Evolutionary conservation across 2,888 invertebrate genomes (phyloP).

Genomic region (Tethea ocularis): DNA sequence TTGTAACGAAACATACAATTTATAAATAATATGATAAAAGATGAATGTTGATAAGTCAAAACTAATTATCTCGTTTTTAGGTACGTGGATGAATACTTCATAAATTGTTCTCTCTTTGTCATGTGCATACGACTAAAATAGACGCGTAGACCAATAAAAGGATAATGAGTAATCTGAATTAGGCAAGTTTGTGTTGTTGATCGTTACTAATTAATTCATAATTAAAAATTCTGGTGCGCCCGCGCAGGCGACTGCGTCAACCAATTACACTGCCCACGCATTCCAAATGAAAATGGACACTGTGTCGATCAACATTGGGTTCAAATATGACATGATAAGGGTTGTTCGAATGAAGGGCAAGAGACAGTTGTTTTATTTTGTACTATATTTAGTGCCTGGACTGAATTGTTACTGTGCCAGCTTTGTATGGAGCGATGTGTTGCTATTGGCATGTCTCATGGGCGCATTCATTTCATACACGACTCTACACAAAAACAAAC

Average conservation of each 20-base stretch:
- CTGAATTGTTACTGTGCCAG: constrained; percentile 81
- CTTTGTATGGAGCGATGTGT: constrained; percentile 62
- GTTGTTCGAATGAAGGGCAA: constrained; percentile 77
- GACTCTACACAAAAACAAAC: neutral
- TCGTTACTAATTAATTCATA: constrained; percentile 82
- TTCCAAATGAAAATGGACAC: constrained; percentile 57
- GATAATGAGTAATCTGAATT: constrained; percentile 62
- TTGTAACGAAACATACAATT: neutral
- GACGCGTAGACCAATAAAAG: constrained; percentile 28
- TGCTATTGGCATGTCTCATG: constrained; percentile 63
- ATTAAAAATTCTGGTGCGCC: constrained; percentile 83
- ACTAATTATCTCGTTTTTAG: neutral
- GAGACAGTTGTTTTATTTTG: constrained; percentile 83
- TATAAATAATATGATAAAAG: neutral
- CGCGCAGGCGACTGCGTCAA: constrained; percentile 72
- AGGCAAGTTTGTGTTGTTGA: constrained; percentile 76
- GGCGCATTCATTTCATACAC: constrained; percentile 36
- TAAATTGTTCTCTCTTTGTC: constrained; percentile 21
- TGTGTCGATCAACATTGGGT: constrained; percentile 56
- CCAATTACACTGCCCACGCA: constrained; percentile 69
- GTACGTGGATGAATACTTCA: neutral
- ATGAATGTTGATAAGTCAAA: too few relatives aligned
- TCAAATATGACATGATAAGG: constrained; percentile 56
- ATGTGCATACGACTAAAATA: constrained; percentile 18
- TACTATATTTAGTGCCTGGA: constrained; percentile 81